Conservation (phyloP, 2,797 vertebrate genomes). For the Danio jaintianensis region DNA sequence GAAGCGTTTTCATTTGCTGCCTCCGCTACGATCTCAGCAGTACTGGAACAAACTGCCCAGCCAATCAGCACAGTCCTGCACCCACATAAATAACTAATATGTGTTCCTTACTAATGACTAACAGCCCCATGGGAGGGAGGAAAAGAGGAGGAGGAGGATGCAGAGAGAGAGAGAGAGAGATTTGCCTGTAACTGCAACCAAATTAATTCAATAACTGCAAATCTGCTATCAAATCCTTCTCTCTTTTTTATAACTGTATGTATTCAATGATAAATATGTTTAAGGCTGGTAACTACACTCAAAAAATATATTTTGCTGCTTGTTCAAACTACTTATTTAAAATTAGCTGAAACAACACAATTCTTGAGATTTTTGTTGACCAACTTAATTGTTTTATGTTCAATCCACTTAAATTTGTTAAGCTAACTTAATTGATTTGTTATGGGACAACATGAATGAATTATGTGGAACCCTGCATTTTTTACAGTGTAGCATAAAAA, state of each 20-base stretch:
- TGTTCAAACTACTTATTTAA: no score
- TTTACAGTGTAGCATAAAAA: no score
- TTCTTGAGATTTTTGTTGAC: no score
- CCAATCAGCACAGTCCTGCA: constrained; percentile 55
- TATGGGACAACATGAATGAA: no score
- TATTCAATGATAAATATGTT: no score
- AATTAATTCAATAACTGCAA: neutral
- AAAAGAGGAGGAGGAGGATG: constrained; percentile 18
- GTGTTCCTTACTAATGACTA: constrained; percentile 64
- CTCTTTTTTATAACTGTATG: neutral
- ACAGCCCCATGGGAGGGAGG: constrained; percentile 51
- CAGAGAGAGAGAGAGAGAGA: constrained; percentile 3
- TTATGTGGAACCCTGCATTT: no score
- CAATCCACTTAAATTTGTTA: no score
- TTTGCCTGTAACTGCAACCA: constrained; percentile 5
- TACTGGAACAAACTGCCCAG: constrained; percentile 41
- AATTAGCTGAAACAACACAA: no score
- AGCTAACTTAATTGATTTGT: no score
- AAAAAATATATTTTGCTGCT: no score
- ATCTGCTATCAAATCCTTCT: neutral
- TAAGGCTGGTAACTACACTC: no score
- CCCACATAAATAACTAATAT: constrained; percentile 62
- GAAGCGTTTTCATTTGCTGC: constrained; percentile 45
- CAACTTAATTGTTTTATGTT: no score
- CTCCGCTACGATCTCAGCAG: constrained; percentile 48